A percentile compares a stretch with the other conserved stretches of the same genome.
These are phyloP conservation scores for Perizoma affinitatum DNA, from an alignment of 2,888 invertebrate species.

Conservation along the genomic window DNA sequence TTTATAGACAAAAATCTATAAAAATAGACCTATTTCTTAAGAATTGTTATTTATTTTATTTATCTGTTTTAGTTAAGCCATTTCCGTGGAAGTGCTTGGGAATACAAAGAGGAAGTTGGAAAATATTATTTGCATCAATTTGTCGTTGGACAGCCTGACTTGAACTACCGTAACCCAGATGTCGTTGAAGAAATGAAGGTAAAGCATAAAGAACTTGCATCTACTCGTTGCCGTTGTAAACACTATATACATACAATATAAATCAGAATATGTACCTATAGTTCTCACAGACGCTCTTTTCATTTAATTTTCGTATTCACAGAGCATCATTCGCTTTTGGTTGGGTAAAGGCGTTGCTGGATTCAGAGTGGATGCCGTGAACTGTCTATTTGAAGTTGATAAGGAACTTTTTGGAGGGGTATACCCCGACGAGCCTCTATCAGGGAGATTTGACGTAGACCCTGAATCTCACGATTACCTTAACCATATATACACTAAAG, in stretches of 20 bases:
- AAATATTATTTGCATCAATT: conserved; percentile 91
- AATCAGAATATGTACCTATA: too few species aligned
- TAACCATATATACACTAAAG: conserved; percentile 86
- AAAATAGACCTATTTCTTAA: neutral
- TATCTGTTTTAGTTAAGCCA: conserved; percentile 69
- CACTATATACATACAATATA: neutral
- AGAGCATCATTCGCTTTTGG: conserved; percentile 91
- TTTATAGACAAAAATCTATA: conserved; percentile 10
- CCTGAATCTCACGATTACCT: conserved; percentile 82
- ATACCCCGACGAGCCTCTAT: conserved; percentile 83
- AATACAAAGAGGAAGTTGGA: conserved; percentile 85
- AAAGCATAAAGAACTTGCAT: conserved; percentile 8
- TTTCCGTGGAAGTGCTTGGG: conserved; percentile 89
- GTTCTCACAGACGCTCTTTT: neutral
- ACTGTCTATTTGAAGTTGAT: conserved; percentile 85
- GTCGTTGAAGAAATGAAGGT: conserved; percentile 86
- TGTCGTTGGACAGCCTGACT: conserved; percentile 87
- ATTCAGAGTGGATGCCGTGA: conserved; percentile 92
- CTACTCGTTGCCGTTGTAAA: too few species aligned
- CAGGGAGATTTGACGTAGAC: conserved; percentile 68
- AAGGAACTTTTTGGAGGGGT: conserved; percentile 70
- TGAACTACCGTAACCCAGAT: conserved; percentile 88
- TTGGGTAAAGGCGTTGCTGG: conserved; percentile 93
- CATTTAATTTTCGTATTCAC: conserved; percentile 3
- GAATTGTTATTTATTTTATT: conserved; percentile 7